Conservation (phyloP, 1,140 invertebrate genomes). For the Aricia agestis region DNA sequence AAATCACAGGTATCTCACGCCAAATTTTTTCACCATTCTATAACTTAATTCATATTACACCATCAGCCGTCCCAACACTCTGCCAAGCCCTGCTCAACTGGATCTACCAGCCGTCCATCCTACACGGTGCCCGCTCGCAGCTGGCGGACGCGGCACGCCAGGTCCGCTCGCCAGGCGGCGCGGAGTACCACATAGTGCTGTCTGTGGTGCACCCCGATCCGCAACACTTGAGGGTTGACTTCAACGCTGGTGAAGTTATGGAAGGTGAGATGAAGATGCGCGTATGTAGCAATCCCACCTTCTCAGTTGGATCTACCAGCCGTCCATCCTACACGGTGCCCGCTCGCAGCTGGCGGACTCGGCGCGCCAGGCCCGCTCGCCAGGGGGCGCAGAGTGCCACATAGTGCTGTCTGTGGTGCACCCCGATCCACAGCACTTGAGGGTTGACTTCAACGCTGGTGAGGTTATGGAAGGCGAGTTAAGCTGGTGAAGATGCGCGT, state of each 20-base stretch:
- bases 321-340: slow-evolving; percentile 45
- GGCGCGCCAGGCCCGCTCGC: slow-evolving; percentile 51
- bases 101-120: slow-evolving; percentile 52
- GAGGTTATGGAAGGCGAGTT: slow-evolving; percentile 56
- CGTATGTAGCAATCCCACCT: slow-evolving; percentile 41
- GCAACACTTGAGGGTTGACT: slow-evolving; percentile 47
- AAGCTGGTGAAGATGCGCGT: neutral
- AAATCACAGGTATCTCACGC: no score
- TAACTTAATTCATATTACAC: neutral
- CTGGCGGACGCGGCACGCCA: slow-evolving; percentile 48
- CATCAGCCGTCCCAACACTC: slow-evolving; percentile 41
- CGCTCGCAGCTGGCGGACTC: slow-evolving; percentile 43
- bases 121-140: slow-evolving; percentile 44
- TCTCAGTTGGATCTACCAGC: slow-evolving; percentile 54
- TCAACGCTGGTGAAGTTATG: slow-evolving; percentile 50
- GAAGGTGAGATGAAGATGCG: slow-evolving; percentile 43
- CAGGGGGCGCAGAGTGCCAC: slow-evolving; percentile 52
- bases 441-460: slow-evolving; percentile 50
- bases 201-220: slow-evolving; percentile 63
- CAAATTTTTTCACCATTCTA: no score
- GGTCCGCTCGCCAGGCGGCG: slow-evolving; percentile 51
- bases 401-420: slow-evolving; percentile 64
- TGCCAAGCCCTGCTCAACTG: slow-evolving; percentile 44
- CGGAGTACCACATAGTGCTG: slow-evolving; percentile 58
- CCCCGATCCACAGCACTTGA: slow-evolving; percentile 50